These are phyloP conservation scores for Cephus rjabovi DNA, from an alignment of 2,888 invertebrate genomes.

Conservation along the genomic window DNA sequence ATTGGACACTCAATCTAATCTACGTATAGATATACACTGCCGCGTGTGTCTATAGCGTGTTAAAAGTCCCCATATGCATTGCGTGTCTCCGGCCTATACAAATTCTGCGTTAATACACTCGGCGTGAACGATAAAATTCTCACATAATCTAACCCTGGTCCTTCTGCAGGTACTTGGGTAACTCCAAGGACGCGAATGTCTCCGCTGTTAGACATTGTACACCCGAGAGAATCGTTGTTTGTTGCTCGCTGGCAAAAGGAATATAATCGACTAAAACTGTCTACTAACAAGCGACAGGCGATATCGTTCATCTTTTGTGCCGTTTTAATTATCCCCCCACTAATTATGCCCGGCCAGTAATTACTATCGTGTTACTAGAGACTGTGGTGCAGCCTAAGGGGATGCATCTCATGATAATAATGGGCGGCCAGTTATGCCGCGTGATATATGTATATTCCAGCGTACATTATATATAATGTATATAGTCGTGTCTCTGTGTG, in stretches of 20 bases:
- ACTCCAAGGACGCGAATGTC: too few relatives aligned
- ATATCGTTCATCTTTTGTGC: constrained; percentile 61
- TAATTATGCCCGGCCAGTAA: constrained; percentile 60
- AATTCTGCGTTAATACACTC: too few relatives aligned
- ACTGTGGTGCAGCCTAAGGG: constrained; percentile 47
- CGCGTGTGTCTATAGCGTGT: too few relatives aligned
- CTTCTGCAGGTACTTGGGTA: too few relatives aligned
- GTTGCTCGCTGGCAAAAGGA: background rate
- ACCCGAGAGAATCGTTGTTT: background rate
- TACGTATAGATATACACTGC: too few relatives aligned
- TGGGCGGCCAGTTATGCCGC: constrained; percentile 34
- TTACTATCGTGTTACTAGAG: constrained; percentile 59
- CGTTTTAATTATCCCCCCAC: constrained; percentile 58
- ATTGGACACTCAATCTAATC: too few relatives aligned
- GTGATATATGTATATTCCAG: background rate
- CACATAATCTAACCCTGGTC: too few relatives aligned
- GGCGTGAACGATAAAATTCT: too few relatives aligned
- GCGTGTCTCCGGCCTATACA: too few relatives aligned
- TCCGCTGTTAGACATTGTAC: background rate
- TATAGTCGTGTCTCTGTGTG: too few relatives aligned
- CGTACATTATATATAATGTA: background rate
- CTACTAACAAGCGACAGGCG: constrained; percentile 61
- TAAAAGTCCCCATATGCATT: too few relatives aligned
- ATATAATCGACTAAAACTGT: constrained; percentile 49
- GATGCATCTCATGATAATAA: constrained; percentile 53